Base-by-base conservation (phyloP, 2,797 vertebrate species). In the Smutsia gigantea region DNA sequence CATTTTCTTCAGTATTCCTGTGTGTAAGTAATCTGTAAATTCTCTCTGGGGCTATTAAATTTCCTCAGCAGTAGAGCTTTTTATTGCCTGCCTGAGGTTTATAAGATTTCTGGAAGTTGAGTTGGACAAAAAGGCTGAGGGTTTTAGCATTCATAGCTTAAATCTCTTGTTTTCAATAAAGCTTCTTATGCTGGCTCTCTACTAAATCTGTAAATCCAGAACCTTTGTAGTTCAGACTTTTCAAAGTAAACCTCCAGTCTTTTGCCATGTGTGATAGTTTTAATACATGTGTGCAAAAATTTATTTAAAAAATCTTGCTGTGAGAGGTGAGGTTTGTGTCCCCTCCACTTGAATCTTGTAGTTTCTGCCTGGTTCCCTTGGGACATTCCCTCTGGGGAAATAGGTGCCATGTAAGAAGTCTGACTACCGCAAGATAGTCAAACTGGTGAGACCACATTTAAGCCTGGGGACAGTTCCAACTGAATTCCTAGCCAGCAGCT, bases 201-300 rank as follows among this genome's bases (percentile, higher is more conserved):
- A 34, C 21, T 86, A 61, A 77, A 74, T 90, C 34, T 93, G 53
- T 93, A 90, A 49, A 87, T 68, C 61, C 63, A 92, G 84, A 89
- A 5, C 31, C 21, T 63, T 87, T 49, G 15, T 84, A 69, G 66
- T 86, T 93, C 27, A 82, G 1, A 10, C 42, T 81, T 61, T 93
- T 86, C 21, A 63, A 55, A 68, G 46, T 69, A 93, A 55, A 69
- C 46, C 55, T 81, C 27, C 13, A 37, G 59, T 68, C 59, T 82
- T 87, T 77, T 74, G 18, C 34, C 27, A 2, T 92, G 34, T 92
- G 34, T 84, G 59, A 53, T 86, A 72, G 69, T 72, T 46, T 46
- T 46, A 72, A 27, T 72, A 34, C 34, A 46, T 42, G 69, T 42
- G 37, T 72, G 25, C 29, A 29, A 46, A 31, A 46, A 46, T 2